Conservation (phyloP, 2,797 vertebrate genomes). For the Hydrocynus forskahlii region DNA sequence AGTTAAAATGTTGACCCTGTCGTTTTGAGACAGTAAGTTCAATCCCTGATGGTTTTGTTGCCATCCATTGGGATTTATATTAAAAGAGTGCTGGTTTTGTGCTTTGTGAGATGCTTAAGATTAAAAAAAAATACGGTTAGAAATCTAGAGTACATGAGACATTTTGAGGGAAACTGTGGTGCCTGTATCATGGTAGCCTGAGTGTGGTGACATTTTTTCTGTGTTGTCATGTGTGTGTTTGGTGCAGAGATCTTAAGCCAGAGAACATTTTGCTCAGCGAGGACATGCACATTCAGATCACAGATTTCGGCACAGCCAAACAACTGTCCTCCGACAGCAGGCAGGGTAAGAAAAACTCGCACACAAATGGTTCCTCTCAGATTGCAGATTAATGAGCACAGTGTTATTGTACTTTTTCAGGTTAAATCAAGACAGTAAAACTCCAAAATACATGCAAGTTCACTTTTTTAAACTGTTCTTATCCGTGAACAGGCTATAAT, state of each 20-base stretch:
- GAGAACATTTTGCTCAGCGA: conserved; percentile 98
- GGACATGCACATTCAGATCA: conserved; percentile 99
- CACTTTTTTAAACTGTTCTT: too few species aligned
- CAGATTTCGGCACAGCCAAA: conserved; percentile 98
- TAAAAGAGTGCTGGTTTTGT: not conserved
- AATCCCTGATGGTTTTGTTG: too few species aligned
- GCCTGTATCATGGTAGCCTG: not conserved
- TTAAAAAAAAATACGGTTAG: not conserved
- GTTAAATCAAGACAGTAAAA: too few species aligned
- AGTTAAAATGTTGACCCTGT: too few species aligned
- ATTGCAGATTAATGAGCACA: too few species aligned
- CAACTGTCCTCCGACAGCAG: conserved; percentile 92
- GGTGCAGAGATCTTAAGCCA: conserved; percentile 92
- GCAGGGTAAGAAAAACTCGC: conserved; percentile 79
- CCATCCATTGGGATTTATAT: too few species aligned
- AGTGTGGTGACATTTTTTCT: not conserved
- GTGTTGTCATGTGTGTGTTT: conserved; percentile 2
- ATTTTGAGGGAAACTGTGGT: not conserved
- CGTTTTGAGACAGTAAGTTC: too few species aligned
- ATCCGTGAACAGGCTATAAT: too few species aligned
- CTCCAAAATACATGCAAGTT: too few species aligned
- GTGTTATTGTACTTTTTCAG: too few species aligned
- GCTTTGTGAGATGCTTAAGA: not conserved
- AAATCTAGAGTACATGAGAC: not conserved
- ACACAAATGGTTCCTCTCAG: not conserved